Evolutionary conservation across 2,797 vertebrate genomes (phyloP).

Genomic region (Semaprochilodus insignis): DNA sequence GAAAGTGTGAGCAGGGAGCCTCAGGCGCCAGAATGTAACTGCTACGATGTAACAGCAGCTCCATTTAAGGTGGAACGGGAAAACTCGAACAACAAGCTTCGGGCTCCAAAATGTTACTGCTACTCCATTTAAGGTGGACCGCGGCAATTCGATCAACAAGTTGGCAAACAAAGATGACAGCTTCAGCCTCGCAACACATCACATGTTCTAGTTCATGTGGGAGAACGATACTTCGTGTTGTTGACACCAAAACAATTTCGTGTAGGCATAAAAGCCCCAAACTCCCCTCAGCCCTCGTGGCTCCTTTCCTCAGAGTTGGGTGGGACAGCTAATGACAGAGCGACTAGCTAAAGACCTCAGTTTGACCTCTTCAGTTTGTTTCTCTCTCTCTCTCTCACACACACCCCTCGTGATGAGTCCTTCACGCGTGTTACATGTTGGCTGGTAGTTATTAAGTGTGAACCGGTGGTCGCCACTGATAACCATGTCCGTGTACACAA

Average conservation of each 20-base stretch:
- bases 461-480: background rate
- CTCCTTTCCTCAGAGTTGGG: background rate
- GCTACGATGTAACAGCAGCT: no score
- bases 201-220: background rate
- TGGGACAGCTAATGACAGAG: conserved; percentile 2
- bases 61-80: no score
- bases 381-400: background rate
- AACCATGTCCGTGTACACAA: background rate
- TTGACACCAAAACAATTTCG: background rate
- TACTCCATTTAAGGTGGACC: no score
- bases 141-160: no score
- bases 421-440: background rate
- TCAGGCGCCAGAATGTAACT: no score
- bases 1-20: no score
- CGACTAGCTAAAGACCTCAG: background rate
- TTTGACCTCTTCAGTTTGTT: background rate
- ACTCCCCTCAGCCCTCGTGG: background rate
- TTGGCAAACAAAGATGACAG: no score
- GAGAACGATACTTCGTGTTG: background rate
- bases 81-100: no score
- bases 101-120: no score
- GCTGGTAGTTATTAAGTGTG: background rate
- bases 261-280: background rate
- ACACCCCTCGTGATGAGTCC: background rate
- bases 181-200: background rate